A percentile compares a stretch with the other conserved stretches of the same genome.
Conservation (phyloP, 2,113 vertebrate genomes). For the Dicrurus megarhynchus region DNA sequence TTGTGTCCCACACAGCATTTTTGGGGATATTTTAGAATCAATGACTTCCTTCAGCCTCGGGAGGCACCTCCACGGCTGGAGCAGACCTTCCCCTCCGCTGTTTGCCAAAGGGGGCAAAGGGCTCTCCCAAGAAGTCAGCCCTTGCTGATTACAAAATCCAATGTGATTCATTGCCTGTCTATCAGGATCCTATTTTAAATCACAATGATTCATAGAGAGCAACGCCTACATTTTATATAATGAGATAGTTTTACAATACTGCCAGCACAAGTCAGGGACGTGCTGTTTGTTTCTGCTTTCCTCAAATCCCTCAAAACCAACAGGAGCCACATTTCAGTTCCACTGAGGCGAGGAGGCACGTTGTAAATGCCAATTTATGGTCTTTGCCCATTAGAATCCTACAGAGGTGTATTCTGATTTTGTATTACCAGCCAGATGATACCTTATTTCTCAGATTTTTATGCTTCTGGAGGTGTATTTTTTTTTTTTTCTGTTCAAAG, state of each 20-base stretch:
- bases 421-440: background rate
- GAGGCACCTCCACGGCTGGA: constrained; percentile 46
- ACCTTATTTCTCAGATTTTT: background rate
- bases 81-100: constrained; percentile 4
- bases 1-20: background rate
- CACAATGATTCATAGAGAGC: constrained; percentile 53
- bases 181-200: constrained; percentile 54
- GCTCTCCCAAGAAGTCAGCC: constrained; percentile 68
- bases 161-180: constrained; percentile 64
- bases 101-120: constrained; percentile 80
- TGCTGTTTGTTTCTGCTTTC: background rate
- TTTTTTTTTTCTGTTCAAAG: background rate
- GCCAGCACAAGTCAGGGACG: background rate
- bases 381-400: background rate
- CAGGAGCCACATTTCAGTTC: background rate
- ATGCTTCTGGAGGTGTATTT: background rate
- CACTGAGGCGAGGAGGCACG: background rate
- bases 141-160: constrained; percentile 77
- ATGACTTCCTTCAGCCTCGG: constrained; percentile 35
- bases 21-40: constrained; percentile 12
- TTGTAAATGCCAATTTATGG: background rate
- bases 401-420: background rate
- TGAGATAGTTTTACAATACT: background rate
- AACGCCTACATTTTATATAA: constrained; percentile 37
- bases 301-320: background rate